phyloP scores from a whole-genome alignment of 2,113 vertebrate species.

The Isichthys henryi region DNA sequence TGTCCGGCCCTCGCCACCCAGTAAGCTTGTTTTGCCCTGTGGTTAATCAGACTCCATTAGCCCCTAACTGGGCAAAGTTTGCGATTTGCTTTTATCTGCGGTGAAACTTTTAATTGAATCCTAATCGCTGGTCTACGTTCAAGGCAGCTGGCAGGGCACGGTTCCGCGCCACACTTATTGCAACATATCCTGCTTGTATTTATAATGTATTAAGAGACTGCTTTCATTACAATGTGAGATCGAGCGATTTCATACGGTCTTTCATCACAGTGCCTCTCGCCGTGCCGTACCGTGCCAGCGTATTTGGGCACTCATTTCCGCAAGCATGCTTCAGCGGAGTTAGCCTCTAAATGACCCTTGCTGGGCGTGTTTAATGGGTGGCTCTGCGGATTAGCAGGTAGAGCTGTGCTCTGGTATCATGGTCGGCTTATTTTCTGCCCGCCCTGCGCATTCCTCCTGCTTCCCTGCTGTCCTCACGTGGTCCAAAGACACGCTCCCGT shows the following conservation, averaged over 20 bases:
- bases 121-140: conserved; percentile 8
- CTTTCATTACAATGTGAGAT: background rate
- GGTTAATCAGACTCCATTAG: background rate
- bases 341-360: background rate
- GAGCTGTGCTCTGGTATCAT: background rate
- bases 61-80: background rate
- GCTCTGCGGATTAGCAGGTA: background rate
- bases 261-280: background rate
- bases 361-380: background rate
- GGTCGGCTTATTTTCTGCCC: background rate
- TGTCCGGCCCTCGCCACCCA: background rate
- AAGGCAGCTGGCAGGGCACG: background rate
- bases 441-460: background rate
- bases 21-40: background rate
- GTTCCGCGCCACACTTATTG: background rate
- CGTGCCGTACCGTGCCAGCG: background rate
- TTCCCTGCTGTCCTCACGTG: background rate
- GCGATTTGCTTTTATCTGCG: background rate
- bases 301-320: background rate
- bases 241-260: background rate
- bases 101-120: conserved; percentile 28
- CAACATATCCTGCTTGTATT: background rate
- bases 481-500: background rate
- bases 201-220: background rate
- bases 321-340: background rate